phyloP scores from a whole-genome alignment of 2,113 vertebrate species.

The Corvus hawaiiensis region DNA sequence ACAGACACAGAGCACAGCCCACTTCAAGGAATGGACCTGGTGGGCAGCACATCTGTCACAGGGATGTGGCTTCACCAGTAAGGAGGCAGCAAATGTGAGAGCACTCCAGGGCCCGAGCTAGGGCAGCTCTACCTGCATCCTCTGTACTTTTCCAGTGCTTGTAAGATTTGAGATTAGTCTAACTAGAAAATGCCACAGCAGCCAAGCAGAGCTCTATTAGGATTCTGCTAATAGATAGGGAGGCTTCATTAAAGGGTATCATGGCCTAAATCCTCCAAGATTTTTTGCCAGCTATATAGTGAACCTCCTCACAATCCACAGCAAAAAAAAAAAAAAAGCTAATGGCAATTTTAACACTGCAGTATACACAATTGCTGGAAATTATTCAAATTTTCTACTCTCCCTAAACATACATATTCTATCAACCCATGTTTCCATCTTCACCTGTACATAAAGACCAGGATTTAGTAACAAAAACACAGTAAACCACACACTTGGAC shows the following conservation, averaged over 20 bases:
- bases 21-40: not conserved
- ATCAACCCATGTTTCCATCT: not conserved
- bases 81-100: not conserved
- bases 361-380: not conserved
- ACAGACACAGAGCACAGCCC: not conserved
- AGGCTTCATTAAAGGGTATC: not conserved
- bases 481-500: accelerated
- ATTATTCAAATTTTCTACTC: not conserved
- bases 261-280: not conserved
- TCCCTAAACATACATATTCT: not conserved
- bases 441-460: not conserved
- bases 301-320: not conserved
- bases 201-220: not conserved
- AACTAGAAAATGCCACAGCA: not conserved
- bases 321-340: not conserved
- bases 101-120: not conserved
- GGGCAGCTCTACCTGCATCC: not conserved
- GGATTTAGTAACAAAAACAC: not conserved
- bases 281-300: not conserved
- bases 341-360: not conserved
- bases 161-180: not conserved
- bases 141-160: not conserved
- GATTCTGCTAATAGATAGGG: not conserved
- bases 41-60: not conserved
- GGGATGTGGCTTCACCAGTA: not conserved